These are phyloP conservation scores for Okapia johnstoni DNA, from an alignment of 2,113 vertebrate species.

Conservation along the genomic window DNA sequence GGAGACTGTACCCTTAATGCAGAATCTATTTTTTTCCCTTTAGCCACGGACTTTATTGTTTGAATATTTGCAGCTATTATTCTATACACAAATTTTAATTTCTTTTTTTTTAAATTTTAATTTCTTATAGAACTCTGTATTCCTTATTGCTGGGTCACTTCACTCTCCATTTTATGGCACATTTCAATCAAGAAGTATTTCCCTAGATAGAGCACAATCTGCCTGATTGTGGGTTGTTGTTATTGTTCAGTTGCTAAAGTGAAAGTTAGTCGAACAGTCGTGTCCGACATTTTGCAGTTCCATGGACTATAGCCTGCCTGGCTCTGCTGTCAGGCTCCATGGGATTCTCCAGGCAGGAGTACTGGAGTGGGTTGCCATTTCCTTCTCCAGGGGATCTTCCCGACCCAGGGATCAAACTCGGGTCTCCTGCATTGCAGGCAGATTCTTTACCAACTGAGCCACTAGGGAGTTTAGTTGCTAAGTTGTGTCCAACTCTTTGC, in stretches of 20 bases:
- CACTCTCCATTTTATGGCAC: neutral
- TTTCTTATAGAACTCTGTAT: neutral
- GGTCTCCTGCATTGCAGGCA: neutral
- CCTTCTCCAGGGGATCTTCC: neutral
- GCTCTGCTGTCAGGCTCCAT: neutral
- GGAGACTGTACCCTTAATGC: neutral
- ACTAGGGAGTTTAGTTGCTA: neutral
- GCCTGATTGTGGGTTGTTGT: neutral
- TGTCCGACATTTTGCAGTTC: neutral
- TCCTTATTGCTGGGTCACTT: neutral
- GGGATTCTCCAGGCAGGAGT: neutral
- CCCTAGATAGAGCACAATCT: neutral
- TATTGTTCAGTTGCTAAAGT: neutral
- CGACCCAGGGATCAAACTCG: neutral
- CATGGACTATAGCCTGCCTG: neutral
- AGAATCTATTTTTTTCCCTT: neutral
- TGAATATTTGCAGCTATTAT: neutral
- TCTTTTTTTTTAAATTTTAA: neutral
- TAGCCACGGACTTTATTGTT: neutral
- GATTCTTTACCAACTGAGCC: neutral
- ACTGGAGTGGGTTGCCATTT: neutral
- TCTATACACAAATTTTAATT: neutral
- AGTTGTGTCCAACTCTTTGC: neutral
- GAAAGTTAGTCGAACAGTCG: neutral
- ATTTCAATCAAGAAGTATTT: neutral